phyloP scores from a whole-genome alignment of 2,888 invertebrate genomes.

The Toxonevra muliebris region DNA sequence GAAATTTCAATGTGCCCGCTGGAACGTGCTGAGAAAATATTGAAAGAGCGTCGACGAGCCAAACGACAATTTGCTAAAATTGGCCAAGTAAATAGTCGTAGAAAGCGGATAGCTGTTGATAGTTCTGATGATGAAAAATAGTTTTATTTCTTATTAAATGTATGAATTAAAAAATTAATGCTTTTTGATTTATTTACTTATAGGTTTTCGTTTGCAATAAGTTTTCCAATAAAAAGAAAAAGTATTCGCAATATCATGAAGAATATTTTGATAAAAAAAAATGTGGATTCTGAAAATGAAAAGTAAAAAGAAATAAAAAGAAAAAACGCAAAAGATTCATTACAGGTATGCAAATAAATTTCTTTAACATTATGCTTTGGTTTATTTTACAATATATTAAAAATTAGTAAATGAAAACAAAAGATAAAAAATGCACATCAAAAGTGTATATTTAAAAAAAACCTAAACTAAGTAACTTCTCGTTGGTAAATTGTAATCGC shows the following conservation, averaged over 20 bases:
- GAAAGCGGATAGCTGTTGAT: constrained; percentile 5
- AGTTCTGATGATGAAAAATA: constrained; percentile 29
- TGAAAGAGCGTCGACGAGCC: constrained; percentile 62
- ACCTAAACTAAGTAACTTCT: constrained; percentile 58
- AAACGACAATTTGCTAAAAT: constrained; percentile 40
- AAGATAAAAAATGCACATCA: constrained; percentile 25
- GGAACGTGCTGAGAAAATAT: constrained; percentile 72
- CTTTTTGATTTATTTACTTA: too few species aligned
- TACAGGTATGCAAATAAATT: too few species aligned
- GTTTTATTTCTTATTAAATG: too few species aligned
- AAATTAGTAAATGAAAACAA: not conserved
- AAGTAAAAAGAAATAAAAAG: too few species aligned
- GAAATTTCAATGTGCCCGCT: constrained; percentile 66
- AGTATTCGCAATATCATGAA: too few species aligned
- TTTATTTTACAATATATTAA: constrained; percentile 12
- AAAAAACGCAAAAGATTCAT: too few species aligned
- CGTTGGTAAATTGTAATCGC: constrained; percentile 57
- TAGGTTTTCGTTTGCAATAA: too few species aligned
- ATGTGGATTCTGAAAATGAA: too few species aligned
- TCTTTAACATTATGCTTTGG: constrained; percentile 21
- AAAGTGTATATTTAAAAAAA: constrained; percentile 1
- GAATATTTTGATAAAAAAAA: too few species aligned
- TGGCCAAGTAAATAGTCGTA: constrained; percentile 1
- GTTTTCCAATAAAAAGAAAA: too few species aligned
- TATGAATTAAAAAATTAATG: too few species aligned